Percentiles rank a stretch among this genome's conserved stretches.
phyloP scores from a whole-genome alignment of 2,888 invertebrate genomes.

The Andrena fulva region DNA sequence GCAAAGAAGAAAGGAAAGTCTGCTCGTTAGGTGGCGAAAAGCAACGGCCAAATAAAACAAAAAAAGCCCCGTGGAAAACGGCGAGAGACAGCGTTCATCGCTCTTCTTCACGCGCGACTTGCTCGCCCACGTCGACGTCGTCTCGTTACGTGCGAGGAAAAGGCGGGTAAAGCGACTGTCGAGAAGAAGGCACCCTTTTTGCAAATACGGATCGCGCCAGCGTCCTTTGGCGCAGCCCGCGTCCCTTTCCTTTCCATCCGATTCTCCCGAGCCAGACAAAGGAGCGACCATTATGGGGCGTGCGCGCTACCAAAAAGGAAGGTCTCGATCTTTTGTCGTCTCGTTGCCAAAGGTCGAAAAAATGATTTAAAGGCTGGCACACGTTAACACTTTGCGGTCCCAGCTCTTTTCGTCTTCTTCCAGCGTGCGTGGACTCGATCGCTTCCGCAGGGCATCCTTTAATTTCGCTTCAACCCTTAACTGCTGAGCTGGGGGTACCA shows the following conservation, averaged over 20 bases:
- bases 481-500: no score
- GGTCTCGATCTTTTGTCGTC: conserved; percentile 39
- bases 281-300: conserved; percentile 17
- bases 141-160: conserved; percentile 65
- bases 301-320: background rate
- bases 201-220: conserved; percentile 52
- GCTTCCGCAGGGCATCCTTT: no score
- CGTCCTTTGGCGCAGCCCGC: conserved; percentile 29
- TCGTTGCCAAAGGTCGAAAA: conserved; percentile 16
- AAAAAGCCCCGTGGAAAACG: conserved; percentile 6
- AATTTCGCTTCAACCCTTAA: no score
- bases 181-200: conserved; percentile 49
- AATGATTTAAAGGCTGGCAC: background rate
- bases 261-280: conserved; percentile 41
- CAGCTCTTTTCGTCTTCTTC: no score
- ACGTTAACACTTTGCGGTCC: background rate
- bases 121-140: conserved; percentile 42
- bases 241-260: conserved; percentile 46
- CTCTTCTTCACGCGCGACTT: conserved; percentile 62
- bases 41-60: conserved; percentile 52
- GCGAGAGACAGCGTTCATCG: conserved; percentile 53
- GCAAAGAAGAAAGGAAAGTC: conserved; percentile 63
- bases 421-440: no score
- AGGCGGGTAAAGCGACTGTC: conserved; percentile 58
- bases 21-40: conserved; percentile 69